Evolutionary conservation across 2,888 invertebrate species (phyloP).

Genomic region (Catocala nupta): DNA sequence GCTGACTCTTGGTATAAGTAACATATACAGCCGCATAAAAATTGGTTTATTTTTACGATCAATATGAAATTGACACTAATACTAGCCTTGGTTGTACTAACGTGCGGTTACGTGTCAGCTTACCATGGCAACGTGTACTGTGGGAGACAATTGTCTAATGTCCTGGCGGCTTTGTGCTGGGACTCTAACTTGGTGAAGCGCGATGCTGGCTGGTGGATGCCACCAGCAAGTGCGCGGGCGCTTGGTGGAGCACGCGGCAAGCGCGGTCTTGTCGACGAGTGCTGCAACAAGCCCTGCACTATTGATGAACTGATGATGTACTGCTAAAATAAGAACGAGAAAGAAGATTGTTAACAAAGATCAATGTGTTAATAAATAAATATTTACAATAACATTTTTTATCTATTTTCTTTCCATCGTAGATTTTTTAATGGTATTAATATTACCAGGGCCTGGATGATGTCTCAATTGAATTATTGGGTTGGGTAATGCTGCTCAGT

Average conservation of each 20-base stretch:
- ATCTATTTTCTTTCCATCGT: too few species aligned
- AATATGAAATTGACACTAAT: conserved; percentile 28
- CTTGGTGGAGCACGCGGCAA: conserved; percentile 33
- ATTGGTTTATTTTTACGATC: neutral
- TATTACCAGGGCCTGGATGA: too few species aligned
- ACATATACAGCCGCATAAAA: neutral
- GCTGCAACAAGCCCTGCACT: conserved; percentile 40
- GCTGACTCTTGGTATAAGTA: neutral
- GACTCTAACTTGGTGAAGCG: conserved; percentile 22
- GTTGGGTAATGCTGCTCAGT: too few species aligned
- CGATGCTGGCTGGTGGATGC: conserved; percentile 41
- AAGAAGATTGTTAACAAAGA: neutral
- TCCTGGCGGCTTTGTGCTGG: conserved; percentile 21
- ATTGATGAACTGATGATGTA: conserved; percentile 35
- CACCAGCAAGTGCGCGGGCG: conserved; percentile 26
- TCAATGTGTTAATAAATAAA: neutral
- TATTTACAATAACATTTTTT: neutral
- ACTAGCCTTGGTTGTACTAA: neutral
- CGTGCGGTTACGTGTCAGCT: neutral
- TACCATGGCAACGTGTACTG: conserved; percentile 2
- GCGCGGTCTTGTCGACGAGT: conserved; percentile 41
- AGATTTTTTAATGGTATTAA: too few species aligned
- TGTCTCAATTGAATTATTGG: too few species aligned
- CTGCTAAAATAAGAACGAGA: conserved; percentile 20
- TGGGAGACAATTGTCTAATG: conserved; percentile 3